Percentiles rank a stretch among this genome's conserved stretches.
Conservation (phyloP, 2,888 invertebrate genomes). For the Drosophila lacicola region DNA sequence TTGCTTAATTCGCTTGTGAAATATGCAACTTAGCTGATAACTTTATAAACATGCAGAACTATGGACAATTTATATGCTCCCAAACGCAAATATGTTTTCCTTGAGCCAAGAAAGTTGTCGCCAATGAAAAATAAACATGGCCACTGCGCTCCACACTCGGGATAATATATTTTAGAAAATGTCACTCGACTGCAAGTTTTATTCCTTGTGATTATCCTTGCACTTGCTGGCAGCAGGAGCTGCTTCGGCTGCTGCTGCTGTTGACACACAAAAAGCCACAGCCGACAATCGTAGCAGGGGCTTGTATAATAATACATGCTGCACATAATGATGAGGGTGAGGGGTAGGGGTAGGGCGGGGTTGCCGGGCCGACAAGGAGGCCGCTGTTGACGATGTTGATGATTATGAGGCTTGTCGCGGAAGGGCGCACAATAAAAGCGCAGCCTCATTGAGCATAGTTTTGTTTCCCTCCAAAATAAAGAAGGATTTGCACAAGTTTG, state of each 20-base stretch:
- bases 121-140: slow-evolving; percentile 26
- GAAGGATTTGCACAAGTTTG: not conserved
- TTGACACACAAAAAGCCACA: slow-evolving; percentile 50
- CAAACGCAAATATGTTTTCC: slow-evolving; percentile 1
- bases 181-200: slow-evolving; percentile 31
- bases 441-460: slow-evolving; percentile 48
- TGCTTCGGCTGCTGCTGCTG: slow-evolving; percentile 31
- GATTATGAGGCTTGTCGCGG: slow-evolving; percentile 54
- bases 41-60: not conserved
- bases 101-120: slow-evolving; percentile 21
- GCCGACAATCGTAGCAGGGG: slow-evolving; percentile 45
- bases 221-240: slow-evolving; percentile 26
- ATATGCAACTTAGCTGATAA: not conserved
- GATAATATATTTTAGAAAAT: slow-evolving; percentile 37
- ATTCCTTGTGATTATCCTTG: slow-evolving; percentile 52
- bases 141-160: slow-evolving; percentile 12
- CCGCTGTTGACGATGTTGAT: slow-evolving; percentile 31
- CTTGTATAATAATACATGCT: slow-evolving; percentile 38
- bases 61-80: slow-evolving; percentile 8
- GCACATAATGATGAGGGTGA: slow-evolving; percentile 22
- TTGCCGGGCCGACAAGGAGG: slow-evolving; percentile 28
- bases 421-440: slow-evolving; percentile 51
- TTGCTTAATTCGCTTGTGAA: too few relatives aligned
- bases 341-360: not conserved
- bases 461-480: slow-evolving; percentile 6